Conservation (phyloP, 2,888 invertebrate species). For the Leuctra nigra region DNA sequence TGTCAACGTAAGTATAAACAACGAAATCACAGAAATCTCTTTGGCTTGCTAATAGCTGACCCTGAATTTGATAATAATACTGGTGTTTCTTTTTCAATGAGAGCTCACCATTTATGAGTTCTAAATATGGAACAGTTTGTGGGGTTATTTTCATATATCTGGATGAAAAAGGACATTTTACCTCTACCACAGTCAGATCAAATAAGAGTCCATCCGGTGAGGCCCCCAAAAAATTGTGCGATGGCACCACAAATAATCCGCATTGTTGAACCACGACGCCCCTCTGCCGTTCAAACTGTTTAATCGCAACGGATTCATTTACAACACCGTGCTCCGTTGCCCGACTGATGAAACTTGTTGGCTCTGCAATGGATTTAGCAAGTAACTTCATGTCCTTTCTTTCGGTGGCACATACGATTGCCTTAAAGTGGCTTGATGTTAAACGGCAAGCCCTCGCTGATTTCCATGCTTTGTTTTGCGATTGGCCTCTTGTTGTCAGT, state of each 20-base stretch:
- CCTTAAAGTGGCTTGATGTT: not conserved
- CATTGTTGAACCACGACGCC: constrained; percentile 9
- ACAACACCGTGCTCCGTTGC: not conserved
- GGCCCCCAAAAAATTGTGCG: constrained; percentile 22
- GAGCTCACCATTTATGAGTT: constrained; percentile 14
- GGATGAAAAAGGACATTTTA: constrained; percentile 25
- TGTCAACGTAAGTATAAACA: constrained; percentile 23
- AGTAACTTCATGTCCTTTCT: not conserved
- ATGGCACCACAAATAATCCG: constrained; percentile 15
- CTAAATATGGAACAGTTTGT: constrained; percentile 24
- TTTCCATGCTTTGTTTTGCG: not conserved
- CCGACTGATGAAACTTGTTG: not conserved
- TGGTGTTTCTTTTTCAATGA: constrained; percentile 21
- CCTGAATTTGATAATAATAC: constrained; percentile 19
- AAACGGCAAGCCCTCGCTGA: not conserved
- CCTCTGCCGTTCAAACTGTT: constrained; percentile 16
- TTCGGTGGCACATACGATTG: not conserved
- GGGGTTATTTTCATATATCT: constrained; percentile 18
- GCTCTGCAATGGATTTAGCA: not conserved
- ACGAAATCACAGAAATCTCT: constrained; percentile 23
- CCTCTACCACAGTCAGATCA: constrained; percentile 23
- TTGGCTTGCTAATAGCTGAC: constrained; percentile 24
- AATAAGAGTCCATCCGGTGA: constrained; percentile 26
- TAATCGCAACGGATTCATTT: constrained; percentile 20
- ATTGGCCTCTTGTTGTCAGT: not conserved